Evolutionary conservation across 2,888 invertebrate species (phyloP), one percentile per base, ranked within the genome.

Genomic region (Julus scandinavius): DNA sequence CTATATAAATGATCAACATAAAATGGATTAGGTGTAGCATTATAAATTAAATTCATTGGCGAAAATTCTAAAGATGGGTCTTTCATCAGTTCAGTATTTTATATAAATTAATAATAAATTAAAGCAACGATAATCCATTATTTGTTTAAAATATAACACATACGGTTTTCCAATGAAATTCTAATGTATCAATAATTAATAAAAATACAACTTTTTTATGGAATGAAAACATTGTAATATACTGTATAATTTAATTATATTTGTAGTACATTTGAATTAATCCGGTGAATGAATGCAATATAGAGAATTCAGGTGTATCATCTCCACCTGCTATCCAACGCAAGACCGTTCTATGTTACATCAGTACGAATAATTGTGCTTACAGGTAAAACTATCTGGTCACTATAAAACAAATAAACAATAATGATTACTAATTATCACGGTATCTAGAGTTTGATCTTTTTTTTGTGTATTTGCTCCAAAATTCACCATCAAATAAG

Each of bases 141-240:
- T 29, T 29, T 29, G 0, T 29, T 29, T 29, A 1, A 29, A 29
- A 29, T 29, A 29, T 29, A 29, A 29, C 29, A 29, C 29, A 29
- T 29, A 29, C 29, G 29, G 29, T 29, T 72, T 17, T 20, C 7
- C n/a, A 72, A 29, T 72, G 9, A 6, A 20, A 38, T 80, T 80
- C 15, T 80, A 80, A 80, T 15, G 1, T 4, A 38, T 13, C 38
- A 80, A 80, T 40, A 38, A 11, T 80, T 80, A 80, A 80, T 80
- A 80, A 72, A 80, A 80, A 80, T 80, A 80, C 80, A 80, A 40
- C 80, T 38, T 80, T 80, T 20, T 80, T 40, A 40, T 38, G 80
- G 15, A 80, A 80, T 13, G 15, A 80, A 80, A 80, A 80, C 80
- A 80, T 80, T 80, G 38, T 38, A 2, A n/a, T 63, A 80, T 80